Conservation (phyloP, 30 jellyfish, hydroid and myxozoan species). For the Aurelia sp. region DNA sequence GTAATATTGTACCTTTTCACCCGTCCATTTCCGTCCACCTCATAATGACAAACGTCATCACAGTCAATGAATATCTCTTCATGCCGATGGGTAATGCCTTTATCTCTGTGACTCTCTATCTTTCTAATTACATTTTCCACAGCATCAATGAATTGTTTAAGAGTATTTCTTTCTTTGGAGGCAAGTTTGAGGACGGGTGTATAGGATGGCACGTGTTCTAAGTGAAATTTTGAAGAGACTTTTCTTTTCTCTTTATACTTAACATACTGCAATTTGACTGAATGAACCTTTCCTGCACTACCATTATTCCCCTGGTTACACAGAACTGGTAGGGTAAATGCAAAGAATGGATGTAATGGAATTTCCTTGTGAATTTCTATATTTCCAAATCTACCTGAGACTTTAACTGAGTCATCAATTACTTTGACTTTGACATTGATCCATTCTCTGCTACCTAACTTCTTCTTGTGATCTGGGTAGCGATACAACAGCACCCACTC, state of each 20-base stretch:
- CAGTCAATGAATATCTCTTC: conserved; percentile 89
- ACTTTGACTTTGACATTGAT: conserved; percentile 65
- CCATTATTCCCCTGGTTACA: conserved; percentile 56
- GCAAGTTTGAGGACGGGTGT: conserved; percentile 87
- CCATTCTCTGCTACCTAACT: conserved; percentile 77
- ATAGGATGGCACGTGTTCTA: conserved; percentile 84
- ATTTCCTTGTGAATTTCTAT: conserved; percentile 74
- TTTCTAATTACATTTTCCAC: conserved; percentile 83
- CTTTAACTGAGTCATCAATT: conserved; percentile 54
- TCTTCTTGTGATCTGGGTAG: conserved; percentile 67
- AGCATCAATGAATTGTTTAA: conserved; percentile 68
- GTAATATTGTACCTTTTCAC: conserved; percentile 78
- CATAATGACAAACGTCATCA: conserved; percentile 88
- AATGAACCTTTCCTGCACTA: conserved; percentile 69
- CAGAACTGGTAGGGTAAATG: conserved; percentile 75
- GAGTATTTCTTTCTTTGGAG: conserved; percentile 38
- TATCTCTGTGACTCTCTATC: conserved; percentile 81
- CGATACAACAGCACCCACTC: conserved; percentile 86
- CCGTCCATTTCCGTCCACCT: conserved; percentile 87
- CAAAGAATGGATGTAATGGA: conserved; percentile 87
- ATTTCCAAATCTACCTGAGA: conserved; percentile 35
- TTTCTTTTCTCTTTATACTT: conserved; percentile 83
- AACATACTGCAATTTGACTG: conserved; percentile 88
- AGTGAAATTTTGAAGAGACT: conserved; percentile 32
- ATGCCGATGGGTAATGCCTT: conserved; percentile 80